phyloP scores from a whole-genome alignment of 1,140 invertebrate genomes.

The Orius insidiosus region DNA sequence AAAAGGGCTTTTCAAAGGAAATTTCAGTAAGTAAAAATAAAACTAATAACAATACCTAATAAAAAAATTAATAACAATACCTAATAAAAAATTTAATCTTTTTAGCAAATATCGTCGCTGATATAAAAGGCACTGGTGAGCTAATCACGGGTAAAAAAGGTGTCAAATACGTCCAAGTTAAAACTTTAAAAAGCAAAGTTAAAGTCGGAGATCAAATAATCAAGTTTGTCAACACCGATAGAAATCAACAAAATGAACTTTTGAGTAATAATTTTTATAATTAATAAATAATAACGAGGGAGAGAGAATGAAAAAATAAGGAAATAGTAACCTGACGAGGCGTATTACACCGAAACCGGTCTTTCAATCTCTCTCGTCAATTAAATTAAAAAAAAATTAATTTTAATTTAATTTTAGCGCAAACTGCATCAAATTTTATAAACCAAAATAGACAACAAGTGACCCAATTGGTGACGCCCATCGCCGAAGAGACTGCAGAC shows the following conservation, averaged over 20 bases:
- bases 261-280: too few relatives aligned
- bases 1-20: conserved; percentile 43
- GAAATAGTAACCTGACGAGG: too few relatives aligned
- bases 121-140: conserved; percentile 35
- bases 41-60: too few relatives aligned
- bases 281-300: too few relatives aligned
- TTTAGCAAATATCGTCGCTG: conserved; percentile 34
- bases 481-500: conserved; percentile 46
- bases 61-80: not conserved
- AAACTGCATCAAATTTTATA: conserved; percentile 43
- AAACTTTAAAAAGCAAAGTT: conserved; percentile 39
- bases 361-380: too few relatives aligned
- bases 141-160: conserved; percentile 35
- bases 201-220: conserved; percentile 32
- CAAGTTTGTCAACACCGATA: conserved; percentile 16
- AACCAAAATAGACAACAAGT: conserved; percentile 48
- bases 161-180: conserved; percentile 36
- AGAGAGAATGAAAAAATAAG: too few relatives aligned
- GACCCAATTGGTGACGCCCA: conserved; percentile 48
- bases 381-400: too few relatives aligned
- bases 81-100: conserved; percentile 9
- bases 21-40: conserved; percentile 60
- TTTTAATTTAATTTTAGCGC: conserved; percentile 27
- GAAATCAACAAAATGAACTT: conserved; percentile 15
- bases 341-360: too few relatives aligned